A percentile compares a stretch with the other conserved stretches of the same genome.
phyloP scores from a whole-genome alignment of 2,797 vertebrate genomes.

The Petrocephalus sullivani region DNA sequence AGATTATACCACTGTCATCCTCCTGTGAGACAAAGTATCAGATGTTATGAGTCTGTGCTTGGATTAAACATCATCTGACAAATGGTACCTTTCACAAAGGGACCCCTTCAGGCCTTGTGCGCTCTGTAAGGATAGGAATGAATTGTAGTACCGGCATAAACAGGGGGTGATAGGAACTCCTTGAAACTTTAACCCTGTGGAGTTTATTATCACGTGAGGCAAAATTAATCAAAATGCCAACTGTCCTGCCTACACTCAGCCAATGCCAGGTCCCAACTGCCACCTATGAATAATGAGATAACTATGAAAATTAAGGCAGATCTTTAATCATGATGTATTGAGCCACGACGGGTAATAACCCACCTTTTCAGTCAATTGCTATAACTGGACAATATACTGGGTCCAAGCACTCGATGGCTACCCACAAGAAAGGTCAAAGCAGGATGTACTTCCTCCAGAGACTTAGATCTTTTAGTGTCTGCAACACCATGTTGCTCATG shows the following conservation, averaged over 20 bases:
- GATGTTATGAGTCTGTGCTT: not conserved
- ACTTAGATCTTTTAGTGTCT: no score
- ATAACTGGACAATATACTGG: not conserved
- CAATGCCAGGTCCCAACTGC: not conserved
- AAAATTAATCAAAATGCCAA: not conserved
- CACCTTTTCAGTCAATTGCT: not conserved
- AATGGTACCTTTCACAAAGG: not conserved
- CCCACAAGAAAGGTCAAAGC: no score
- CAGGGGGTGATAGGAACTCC: not conserved
- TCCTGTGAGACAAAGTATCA: not conserved
- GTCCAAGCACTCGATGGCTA: no score
- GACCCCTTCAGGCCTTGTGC: not conserved
- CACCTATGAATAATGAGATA: not conserved
- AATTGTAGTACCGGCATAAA: not conserved
- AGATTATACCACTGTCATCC: not conserved
- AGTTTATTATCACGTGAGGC: not conserved
- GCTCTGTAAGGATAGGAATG: not conserved
- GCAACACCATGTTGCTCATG: no score
- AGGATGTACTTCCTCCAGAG: no score
- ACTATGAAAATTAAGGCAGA: not conserved
- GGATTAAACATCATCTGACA: not conserved
- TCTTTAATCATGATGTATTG: not conserved
- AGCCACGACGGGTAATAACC: not conserved
- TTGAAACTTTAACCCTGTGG: conserved; percentile 5
- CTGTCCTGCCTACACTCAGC: not conserved